Evolutionary conservation across 2,888 invertebrate genomes (phyloP).

Genomic region (Lymantria monacha): DNA sequence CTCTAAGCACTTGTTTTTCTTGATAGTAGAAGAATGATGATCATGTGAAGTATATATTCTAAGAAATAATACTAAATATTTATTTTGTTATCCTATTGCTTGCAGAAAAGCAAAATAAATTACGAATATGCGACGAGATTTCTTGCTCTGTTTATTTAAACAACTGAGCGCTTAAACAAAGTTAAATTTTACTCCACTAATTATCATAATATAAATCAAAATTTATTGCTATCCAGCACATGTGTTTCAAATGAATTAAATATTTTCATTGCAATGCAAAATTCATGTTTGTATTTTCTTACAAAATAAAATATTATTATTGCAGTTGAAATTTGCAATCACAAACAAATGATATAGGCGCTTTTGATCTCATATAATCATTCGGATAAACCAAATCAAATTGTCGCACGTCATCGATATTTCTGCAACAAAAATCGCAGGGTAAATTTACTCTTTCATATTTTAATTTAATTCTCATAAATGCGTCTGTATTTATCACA

Average conservation of each 20-base stretch:
- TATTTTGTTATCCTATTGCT: too few species aligned
- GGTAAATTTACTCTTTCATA: slow-evolving; percentile 50
- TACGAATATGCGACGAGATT: too few species aligned
- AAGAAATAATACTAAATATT: too few species aligned
- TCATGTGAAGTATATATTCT: too few species aligned
- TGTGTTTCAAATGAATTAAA: not conserved
- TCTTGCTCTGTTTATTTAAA: too few species aligned
- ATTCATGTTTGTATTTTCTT: not conserved
- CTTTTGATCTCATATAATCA: slow-evolving; percentile 4
- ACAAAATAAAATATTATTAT: not conserved
- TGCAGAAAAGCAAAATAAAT: too few species aligned
- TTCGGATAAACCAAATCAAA: slow-evolving; percentile 15
- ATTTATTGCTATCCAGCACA: not conserved
- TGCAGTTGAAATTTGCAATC: not conserved
- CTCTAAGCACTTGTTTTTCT: too few species aligned
- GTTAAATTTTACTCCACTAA: too few species aligned
- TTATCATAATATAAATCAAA: not conserved
- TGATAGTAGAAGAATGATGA: too few species aligned
- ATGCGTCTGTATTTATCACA: slow-evolving; percentile 39
- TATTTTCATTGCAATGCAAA: not conserved
- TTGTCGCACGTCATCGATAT: slow-evolving; percentile 21
- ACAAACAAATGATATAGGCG: not conserved
- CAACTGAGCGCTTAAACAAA: too few species aligned
- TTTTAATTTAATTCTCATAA: slow-evolving; percentile 56
- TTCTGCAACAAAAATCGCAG: slow-evolving; percentile 38